Percentiles rank a stretch among this genome's conserved stretches.
These are phyloP conservation scores for Pampus argenteus DNA, from an alignment of 2,797 vertebrate genomes.

Conservation along the genomic window DNA sequence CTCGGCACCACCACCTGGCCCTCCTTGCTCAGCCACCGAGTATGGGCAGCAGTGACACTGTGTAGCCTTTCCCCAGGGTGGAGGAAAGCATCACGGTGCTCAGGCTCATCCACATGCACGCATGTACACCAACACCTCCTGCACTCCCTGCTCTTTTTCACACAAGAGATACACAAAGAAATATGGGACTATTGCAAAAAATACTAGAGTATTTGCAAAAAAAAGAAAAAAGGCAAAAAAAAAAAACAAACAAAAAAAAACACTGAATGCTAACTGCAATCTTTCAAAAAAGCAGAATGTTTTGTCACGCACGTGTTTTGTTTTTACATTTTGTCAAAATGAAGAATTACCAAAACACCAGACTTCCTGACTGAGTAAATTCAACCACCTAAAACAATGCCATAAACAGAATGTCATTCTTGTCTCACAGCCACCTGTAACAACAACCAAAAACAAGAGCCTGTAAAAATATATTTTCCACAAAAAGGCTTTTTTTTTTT, in stretches of 20 bases:
- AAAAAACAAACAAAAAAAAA: neutral
- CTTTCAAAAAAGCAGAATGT: neutral
- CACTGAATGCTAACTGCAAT: neutral
- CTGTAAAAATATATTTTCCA: slow-evolving; percentile 15
- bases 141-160: slow-evolving; percentile 68
- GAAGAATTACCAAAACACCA: slow-evolving; percentile 11
- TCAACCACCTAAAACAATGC: slow-evolving; percentile 16
- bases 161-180: slow-evolving; percentile 64
- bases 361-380: neutral
- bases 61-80: slow-evolving; percentile 90
- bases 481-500: slow-evolving; percentile 9
- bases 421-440: slow-evolving; percentile 6
- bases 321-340: neutral
- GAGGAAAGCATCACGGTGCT: slow-evolving; percentile 85
- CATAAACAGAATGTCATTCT: slow-evolving; percentile 14
- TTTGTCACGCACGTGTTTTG: neutral
- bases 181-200: slow-evolving; percentile 19
- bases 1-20: slow-evolving; percentile 98
- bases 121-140: slow-evolving; percentile 75
- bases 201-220: neutral
- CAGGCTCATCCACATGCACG: slow-evolving; percentile 61
- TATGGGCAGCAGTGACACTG: slow-evolving; percentile 93
- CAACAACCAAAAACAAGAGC: slow-evolving; percentile 5
- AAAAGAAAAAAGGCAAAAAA: neutral
- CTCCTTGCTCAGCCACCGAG: slow-evolving; percentile 97